A percentile compares a stretch with the other conserved stretches of the same genome.
Evolutionary conservation across 2,113 vertebrate species (phyloP).

Genomic region (Dolichallabes microphthalmus): DNA sequence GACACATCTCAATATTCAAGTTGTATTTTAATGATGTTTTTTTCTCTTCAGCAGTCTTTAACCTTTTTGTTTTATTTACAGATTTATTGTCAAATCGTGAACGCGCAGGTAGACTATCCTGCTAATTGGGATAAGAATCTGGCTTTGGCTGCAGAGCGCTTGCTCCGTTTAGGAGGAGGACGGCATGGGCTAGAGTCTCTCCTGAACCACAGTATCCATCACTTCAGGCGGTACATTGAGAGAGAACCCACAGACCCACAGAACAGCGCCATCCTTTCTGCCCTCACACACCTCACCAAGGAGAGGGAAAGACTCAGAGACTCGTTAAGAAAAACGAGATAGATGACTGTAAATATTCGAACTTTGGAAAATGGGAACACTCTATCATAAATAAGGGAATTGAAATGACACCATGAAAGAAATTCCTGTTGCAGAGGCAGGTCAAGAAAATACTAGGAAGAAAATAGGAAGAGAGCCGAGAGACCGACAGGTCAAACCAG

Average conservation of each 20-base stretch:
- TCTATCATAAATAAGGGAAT: not conserved
- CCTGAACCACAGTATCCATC: constrained; percentile 78
- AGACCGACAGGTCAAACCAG: not conserved
- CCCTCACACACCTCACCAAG: constrained; percentile 78
- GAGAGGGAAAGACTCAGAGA: constrained; percentile 69
- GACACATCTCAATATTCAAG: too few relatives aligned
- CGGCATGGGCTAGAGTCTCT: constrained; percentile 72
- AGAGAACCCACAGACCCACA: constrained; percentile 82
- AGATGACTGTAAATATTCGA: not conserved
- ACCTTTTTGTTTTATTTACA: constrained; percentile 58
- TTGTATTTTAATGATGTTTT: not conserved
- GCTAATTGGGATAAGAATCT: constrained; percentile 98
- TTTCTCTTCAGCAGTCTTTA: not conserved
- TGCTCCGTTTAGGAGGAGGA: constrained; percentile 74
- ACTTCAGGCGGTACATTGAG: constrained; percentile 82
- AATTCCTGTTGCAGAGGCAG: not conserved
- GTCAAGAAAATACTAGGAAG: not conserved
- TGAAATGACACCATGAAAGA: not conserved
- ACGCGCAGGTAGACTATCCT: constrained; percentile 77
- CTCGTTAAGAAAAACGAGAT: constrained; percentile 31
- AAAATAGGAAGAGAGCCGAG: not conserved
- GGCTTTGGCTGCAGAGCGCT: constrained; percentile 88
- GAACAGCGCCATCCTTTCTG: constrained; percentile 75
- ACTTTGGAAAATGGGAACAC: not conserved
- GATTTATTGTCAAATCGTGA: constrained; percentile 88